Evolutionary conservation across 2,888 invertebrate genomes (phyloP), one percentile per base, ranked within the genome.

Genomic region (Pecten maximus): DNA sequence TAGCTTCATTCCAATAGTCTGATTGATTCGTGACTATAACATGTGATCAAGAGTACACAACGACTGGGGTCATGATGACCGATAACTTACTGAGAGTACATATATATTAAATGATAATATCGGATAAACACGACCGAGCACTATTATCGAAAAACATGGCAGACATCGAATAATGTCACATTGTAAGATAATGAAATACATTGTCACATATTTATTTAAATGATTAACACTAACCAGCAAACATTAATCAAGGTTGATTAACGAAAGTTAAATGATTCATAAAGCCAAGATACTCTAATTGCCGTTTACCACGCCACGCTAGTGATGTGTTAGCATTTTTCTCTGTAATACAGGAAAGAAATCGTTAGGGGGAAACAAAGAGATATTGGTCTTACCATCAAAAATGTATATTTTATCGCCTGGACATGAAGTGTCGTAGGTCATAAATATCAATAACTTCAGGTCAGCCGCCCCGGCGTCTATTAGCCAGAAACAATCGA

Each of bases 401-500:
- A 88, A 90, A 23, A 91, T 40, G 19, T 74, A 89, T 44, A 91
- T 88, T 23, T 87, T 60, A 40, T 91, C 91, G 0, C 89, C 91
- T 0, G 91, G 90, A 60, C 91, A 91, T n/a, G 89, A 48, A 19
- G 74, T 90, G 87, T 91, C 91, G 88, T 91, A 91, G 0, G 90
- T 91, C 16, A 90, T 50, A 90, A 91, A 91, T 28, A 91, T 74
- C 44, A 91, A 44, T 54, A 91, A 88, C 50, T 87, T 88, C 44
- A 90, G 35, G 40, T 89, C 88, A 28, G 90, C 91, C 28, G 48
- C 54, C 19, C 91, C 91, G 19, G 91, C 44, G 54, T 91, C 91
- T 40, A 91, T 50, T 19, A 90, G 87, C 91, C 91, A 91, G 50
- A 88, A 90, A 54, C 91, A 91, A 16, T 91, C 90, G 87, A 90